phyloP scores from a whole-genome alignment of 2,113 vertebrate genomes.

The Colaptes auratus region DNA sequence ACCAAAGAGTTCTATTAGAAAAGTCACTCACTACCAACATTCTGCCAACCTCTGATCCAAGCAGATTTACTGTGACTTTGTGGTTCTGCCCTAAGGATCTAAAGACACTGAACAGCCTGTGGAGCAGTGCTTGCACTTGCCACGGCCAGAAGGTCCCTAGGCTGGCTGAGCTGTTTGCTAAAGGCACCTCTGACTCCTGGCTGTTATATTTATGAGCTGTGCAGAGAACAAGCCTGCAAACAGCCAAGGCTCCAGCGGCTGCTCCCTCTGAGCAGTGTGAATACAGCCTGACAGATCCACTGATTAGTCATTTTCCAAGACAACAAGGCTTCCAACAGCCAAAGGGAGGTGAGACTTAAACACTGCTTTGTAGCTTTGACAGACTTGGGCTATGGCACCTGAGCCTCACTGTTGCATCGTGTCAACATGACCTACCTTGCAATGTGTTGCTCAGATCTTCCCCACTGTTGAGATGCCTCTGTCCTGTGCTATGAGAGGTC shows the following conservation, averaged over 20 bases:
- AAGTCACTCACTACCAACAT: neutral
- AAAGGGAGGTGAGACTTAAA: neutral
- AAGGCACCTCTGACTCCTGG: neutral
- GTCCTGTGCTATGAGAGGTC: neutral
- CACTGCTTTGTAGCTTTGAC: neutral
- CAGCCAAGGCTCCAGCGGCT: neutral
- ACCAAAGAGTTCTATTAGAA: neutral
- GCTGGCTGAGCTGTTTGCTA: neutral
- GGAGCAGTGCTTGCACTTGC: fast-evolving
- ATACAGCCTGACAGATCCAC: neutral
- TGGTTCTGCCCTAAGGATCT: neutral
- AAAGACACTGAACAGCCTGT: neutral
- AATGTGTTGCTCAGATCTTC: neutral
- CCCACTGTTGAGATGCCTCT: neutral
- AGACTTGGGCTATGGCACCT: neutral
- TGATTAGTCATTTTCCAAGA: neutral
- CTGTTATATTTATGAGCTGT: neutral
- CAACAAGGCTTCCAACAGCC: neutral
- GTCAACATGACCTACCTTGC: neutral
- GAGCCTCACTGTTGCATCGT: neutral
- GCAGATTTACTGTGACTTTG: neutral
- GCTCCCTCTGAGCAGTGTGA: neutral
- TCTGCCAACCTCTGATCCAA: neutral
- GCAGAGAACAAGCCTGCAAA: neutral
- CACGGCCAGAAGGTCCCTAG: neutral